Base-by-base conservation (phyloP, 2,113 vertebrate species). In the Lophius piscatorius region DNA sequence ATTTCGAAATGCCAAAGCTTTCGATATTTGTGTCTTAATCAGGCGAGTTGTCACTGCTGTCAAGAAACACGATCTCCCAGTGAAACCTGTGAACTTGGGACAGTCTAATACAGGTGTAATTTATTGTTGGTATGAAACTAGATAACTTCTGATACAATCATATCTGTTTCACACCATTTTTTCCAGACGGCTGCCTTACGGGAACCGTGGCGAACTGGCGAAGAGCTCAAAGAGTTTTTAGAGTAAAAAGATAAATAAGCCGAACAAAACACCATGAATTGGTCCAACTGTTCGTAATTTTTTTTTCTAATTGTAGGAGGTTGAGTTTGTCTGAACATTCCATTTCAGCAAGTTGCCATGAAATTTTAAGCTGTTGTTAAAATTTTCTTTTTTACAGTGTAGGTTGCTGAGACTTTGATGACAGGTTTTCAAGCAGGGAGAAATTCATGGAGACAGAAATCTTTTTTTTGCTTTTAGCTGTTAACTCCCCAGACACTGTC, bases 111-210 rank as follows among this genome's bases (percentile, higher is more conserved):
- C 39, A 69, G 55, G 69, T 69, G 13, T 22, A 12, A 9, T 12
- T 46, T 45, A 47, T 54, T 65, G 68, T 68, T 6, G 5, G 14
- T 47, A 9, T n/a, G 71, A 67, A 64, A 61, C 49, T 20, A 5
- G 39, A 61, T 24, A 22, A 23, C 48, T 2, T 9, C 36, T 0
- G 63, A 80, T 62, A 57, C 54, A 55, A 74, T 74, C 65, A 50
- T 42, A 70, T 70, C 74, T 23, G 56, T 70, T 74, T 70, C 69
- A 65, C 69, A 39, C 48, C 39, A 5, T 10, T 48, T 57, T 6
- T 4, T 50, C 29, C 56, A 45, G 55, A 33, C 33, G 26, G 50
- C 50, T 1, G 48, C 12, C 14, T 54, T 48, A 65, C 61, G 59
- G 55, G 52, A 38, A 59, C 62, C 8, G 58, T 2, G 3, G 17